These are phyloP conservation scores for Platerodrilus igneus DNA, from an alignment of 2,888 invertebrate genomes.

Conservation along the genomic window DNA sequence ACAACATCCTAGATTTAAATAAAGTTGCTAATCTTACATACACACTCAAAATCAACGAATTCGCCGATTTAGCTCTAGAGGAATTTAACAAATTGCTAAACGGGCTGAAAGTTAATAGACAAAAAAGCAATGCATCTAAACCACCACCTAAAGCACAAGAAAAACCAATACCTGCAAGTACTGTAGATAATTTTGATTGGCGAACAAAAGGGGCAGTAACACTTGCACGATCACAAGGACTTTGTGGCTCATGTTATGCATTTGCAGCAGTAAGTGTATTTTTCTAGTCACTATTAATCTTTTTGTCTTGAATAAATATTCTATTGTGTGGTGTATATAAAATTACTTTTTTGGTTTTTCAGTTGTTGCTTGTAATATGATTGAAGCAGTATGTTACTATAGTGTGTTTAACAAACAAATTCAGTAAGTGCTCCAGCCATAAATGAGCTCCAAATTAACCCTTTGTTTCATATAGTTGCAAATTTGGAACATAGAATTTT, in stretches of 20 bases:
- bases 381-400: too few species aligned
- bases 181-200: conserved; percentile 52
- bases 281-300: neutral
- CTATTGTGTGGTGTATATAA: too few species aligned
- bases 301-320: too few species aligned
- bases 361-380: neutral
- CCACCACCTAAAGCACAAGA: neutral
- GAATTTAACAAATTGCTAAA: conserved; percentile 23
- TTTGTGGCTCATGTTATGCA: conserved; percentile 63
- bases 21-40: conserved; percentile 1
- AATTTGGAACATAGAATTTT: too few species aligned
- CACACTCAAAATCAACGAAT: conserved; percentile 11
- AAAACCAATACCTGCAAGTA: too few species aligned
- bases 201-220: conserved; percentile 52
- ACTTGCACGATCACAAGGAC: conserved; percentile 52
- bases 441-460: too few species aligned
- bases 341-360: conserved; percentile 8
- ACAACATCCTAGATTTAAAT: conserved; percentile 1
- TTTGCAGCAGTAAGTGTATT: conserved; percentile 53
- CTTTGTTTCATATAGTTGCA: too few species aligned
- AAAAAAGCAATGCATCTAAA: conserved; percentile 12
- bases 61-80: conserved; percentile 22
- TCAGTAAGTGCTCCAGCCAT: too few species aligned
- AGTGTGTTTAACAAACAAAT: too few species aligned
- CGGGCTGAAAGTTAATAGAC: conserved; percentile 14